Base-by-base conservation (phyloP, 2,888 invertebrate genomes). In the Eupithecia subfuscata region DNA sequence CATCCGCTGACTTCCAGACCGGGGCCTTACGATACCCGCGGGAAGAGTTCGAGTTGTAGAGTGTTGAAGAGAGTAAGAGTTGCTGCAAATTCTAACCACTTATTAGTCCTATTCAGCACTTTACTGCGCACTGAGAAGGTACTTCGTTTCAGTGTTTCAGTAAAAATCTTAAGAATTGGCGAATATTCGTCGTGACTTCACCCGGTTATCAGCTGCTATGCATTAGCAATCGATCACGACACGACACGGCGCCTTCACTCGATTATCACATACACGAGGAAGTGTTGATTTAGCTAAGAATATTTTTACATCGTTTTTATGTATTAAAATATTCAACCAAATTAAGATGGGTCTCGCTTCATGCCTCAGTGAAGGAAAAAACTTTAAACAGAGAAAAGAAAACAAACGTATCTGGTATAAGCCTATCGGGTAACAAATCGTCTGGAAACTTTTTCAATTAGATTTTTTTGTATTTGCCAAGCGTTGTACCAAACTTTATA, bases 191-290 rank as follows among this genome's bases (percentile, higher is more conserved):
- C 85, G 87, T 85, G 86, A 84, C 83, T 83, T 71, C 74, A 78
- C 78, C 75, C 74, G 71, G 77, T 82, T 83, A 84, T 83, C 83
- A 81, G 79, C 79, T 81, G 78, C 80, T 79, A 83, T 82, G 76
- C 79, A 76, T 84, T 80, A 82, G 77, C 81, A 73, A 85, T 82
- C 84, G 82, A 85, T 84, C 84, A 84, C 84, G 82, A 82, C 81
- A 73, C 71, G 76, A 76, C 82, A 81, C 34, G 43, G 76, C 77
- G 80, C 79, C 78, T 81, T 82, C 82, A 85, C 84, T 84, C 78
- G 79, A 87, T 88, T 87, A 87, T 80, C 86, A 82, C 83, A 78
- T 73, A 80, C 74, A 79, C 75, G 79, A 78, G 81, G 75, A 79
- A 71, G 63, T 70, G 40, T 18, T 67, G 9, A 65, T n/a, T 40